Percentiles rank a stretch among this genome's conserved stretches.
Conservation (phyloP, 2,888 invertebrate genomes). For the Pyrrhosoma nymphula region DNA sequence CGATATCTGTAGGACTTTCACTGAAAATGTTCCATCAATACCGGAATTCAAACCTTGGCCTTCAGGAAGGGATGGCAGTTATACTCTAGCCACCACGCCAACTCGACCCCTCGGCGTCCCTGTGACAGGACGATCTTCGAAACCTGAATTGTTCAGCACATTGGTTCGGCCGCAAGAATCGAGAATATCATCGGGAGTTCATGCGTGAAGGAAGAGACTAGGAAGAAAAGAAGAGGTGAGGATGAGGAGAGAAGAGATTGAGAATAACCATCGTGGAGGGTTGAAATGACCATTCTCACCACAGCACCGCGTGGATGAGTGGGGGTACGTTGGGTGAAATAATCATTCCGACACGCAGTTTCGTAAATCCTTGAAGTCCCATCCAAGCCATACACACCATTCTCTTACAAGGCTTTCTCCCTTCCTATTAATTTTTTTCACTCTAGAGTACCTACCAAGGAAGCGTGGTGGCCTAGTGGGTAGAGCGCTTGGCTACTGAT, state of each 20-base stretch:
- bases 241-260: neutral
- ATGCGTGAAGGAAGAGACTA: neutral
- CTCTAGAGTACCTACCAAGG: too few species aligned
- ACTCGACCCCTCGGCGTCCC: too few species aligned
- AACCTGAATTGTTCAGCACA: too few species aligned
- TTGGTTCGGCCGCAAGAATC: neutral
- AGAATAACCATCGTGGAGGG: neutral
- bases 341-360: constrained; percentile 3
- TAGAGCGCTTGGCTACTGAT: too few species aligned
- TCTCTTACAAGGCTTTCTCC: neutral
- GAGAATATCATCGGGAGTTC: neutral
- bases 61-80: too few species aligned
- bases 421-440: too few species aligned
- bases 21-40: too few species aligned
- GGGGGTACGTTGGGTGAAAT: neutral
- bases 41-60: too few species aligned
- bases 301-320: neutral
- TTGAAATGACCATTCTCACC: constrained; percentile 44
- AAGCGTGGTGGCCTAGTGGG: too few species aligned
- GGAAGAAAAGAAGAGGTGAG: neutral
- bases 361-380: constrained; percentile 39
- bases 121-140: too few species aligned
- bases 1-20: too few species aligned
- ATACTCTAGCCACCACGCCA: too few species aligned
- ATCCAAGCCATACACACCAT: neutral